phyloP scores from a whole-genome alignment of 53 echinoderm and acorn worm genomes.

The Astropecten irregularis region DNA sequence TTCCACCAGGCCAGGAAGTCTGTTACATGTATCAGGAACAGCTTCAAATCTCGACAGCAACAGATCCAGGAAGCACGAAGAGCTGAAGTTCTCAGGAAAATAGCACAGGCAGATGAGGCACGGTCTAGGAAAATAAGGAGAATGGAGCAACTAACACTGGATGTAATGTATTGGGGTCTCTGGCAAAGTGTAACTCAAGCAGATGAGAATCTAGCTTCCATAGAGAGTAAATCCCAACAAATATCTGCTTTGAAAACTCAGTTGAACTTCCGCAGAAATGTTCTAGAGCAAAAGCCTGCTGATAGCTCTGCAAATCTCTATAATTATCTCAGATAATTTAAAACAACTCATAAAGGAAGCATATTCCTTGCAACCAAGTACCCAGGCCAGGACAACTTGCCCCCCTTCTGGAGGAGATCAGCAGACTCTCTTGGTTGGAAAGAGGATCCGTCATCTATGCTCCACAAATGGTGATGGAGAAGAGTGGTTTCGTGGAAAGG shows the following conservation, averaged over 20 bases:
- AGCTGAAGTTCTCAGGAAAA: slow-evolving; percentile 1
- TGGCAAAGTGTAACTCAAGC: slow-evolving; percentile 45
- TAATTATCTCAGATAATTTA: not conserved
- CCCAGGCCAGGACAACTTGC: not conserved
- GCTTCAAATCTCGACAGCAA: slow-evolving; percentile 11
- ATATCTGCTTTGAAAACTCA: slow-evolving; percentile 19
- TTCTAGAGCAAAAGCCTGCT: slow-evolving; percentile 7
- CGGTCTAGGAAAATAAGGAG: not conserved
- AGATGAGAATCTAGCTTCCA: slow-evolving; percentile 2
- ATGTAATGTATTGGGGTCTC: slow-evolving; percentile 54
- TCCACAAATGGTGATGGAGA: slow-evolving; percentile 19
- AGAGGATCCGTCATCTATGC: slow-evolving; percentile 5
- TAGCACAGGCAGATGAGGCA: not conserved
- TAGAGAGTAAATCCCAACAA: not conserved
- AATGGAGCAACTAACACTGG: slow-evolving; percentile 32
- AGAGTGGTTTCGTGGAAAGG: not conserved
- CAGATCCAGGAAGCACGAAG: slow-evolving; percentile 5
- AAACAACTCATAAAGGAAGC: slow-evolving; percentile 35
- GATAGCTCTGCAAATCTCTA: slow-evolving; percentile 22
- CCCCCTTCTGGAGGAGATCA: not conserved
- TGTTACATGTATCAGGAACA: not conserved
- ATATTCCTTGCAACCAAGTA: not conserved
- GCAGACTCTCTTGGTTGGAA: slow-evolving; percentile 25
- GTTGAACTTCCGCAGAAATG: slow-evolving; percentile 21
- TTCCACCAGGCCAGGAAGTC: slow-evolving; percentile 11